Conservation (phyloP, 2,888 invertebrate species). For the Agrochola circellaris region DNA sequence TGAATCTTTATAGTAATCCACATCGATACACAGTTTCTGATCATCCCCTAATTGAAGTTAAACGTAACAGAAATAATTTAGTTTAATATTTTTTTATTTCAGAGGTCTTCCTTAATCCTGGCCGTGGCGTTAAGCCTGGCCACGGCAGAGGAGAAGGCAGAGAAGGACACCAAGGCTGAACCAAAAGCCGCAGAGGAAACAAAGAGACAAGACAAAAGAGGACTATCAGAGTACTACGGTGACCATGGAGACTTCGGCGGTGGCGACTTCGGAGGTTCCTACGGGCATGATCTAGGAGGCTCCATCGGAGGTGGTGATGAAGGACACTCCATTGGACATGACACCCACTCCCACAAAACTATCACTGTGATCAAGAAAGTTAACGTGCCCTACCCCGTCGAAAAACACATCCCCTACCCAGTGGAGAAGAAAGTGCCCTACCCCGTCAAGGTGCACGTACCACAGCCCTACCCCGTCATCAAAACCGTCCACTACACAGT, state of each 20-base stretch:
- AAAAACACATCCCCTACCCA: conserved; percentile 92
- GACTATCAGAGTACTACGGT: conserved; percentile 88
- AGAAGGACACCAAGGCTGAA: conserved; percentile 87
- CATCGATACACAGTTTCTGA: not conserved
- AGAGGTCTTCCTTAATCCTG: conserved; percentile 88
- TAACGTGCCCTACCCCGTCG: conserved; percentile 93
- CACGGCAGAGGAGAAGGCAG: conserved; percentile 90
- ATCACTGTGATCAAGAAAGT: conserved; percentile 94
- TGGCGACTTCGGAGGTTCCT: conserved; percentile 72
- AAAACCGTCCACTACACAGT: conserved; percentile 93
- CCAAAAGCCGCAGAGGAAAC: conserved; percentile 83
- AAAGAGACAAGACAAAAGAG: conserved; percentile 91
- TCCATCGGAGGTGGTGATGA: conserved; percentile 69
- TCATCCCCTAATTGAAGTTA: not conserved
- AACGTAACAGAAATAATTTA: not conserved
- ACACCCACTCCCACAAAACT: conserved; percentile 84
- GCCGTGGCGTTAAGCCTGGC: conserved; percentile 90
- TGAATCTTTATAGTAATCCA: conserved; percentile 9
- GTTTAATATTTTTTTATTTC: conserved; percentile 69
- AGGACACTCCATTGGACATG: conserved; percentile 47
- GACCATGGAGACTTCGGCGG: conserved; percentile 78
- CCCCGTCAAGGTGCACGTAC: conserved; percentile 93
- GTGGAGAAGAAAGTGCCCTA: conserved; percentile 92
- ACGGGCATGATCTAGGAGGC: conserved; percentile 69
- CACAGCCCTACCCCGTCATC: conserved; percentile 93